These are phyloP conservation scores for Phragmatobia fuliginosa DNA, from an alignment of 2,888 invertebrate genomes.

Conservation along the genomic window DNA sequence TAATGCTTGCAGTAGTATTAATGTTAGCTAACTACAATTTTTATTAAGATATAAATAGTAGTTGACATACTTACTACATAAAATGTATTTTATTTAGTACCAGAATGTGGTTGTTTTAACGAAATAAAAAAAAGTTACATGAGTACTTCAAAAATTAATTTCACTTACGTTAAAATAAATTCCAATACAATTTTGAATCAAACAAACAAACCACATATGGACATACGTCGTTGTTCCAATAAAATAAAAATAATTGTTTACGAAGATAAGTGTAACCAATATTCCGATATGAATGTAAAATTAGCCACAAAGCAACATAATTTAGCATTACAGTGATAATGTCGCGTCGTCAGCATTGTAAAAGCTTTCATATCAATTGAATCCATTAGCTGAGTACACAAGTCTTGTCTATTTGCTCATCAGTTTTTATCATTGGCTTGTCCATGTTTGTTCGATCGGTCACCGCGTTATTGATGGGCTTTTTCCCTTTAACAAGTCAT, in stretches of 20 bases:
- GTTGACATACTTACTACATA: neutral
- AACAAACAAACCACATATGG: neutral
- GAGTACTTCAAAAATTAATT: neutral
- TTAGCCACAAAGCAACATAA: constrained; percentile 54
- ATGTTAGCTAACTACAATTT: neutral
- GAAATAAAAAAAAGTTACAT: neutral
- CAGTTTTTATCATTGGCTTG: constrained; percentile 86
- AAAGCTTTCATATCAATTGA: constrained; percentile 87
- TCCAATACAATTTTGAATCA: neutral
- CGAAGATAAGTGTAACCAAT: neutral
- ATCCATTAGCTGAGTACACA: constrained; percentile 87
- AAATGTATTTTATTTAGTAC: too few relatives aligned
- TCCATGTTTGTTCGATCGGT: constrained; percentile 84
- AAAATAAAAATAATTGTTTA: constrained; percentile 22
- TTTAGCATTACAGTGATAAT: constrained; percentile 73
- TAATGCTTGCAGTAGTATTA: neutral
- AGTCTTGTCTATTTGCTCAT: constrained; percentile 84
- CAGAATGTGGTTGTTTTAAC: neutral
- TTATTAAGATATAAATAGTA: neutral
- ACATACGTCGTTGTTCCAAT: neutral
- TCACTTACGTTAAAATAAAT: neutral
- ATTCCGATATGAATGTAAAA: constrained; percentile 38
- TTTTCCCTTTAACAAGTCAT: constrained; percentile 70
- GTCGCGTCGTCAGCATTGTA: constrained; percentile 80
- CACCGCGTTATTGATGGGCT: constrained; percentile 83